Evolutionary conservation across 2,113 vertebrate species (phyloP).

Genomic region (Cynopterus brachyotis): DNA sequence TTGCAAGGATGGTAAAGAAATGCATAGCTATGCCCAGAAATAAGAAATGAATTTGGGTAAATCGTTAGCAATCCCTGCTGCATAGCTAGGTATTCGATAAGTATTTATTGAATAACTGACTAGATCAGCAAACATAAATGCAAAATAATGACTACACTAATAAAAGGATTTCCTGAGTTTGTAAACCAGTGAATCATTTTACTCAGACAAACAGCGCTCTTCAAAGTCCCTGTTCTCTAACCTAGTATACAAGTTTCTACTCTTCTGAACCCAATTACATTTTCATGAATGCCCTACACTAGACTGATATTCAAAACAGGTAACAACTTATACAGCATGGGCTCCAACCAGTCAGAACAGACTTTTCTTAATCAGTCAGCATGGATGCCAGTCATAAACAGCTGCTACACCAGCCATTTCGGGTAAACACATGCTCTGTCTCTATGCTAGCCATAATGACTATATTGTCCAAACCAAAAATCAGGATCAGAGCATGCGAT

Average conservation of each 20-base stretch:
- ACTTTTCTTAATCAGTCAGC: neutral
- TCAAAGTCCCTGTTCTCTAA: neutral
- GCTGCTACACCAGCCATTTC: neutral
- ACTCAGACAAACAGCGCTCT: neutral
- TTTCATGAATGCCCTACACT: neutral
- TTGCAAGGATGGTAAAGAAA: neutral
- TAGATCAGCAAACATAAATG: neutral
- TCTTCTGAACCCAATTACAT: neutral
- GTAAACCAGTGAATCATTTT: neutral
- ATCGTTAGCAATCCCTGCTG: neutral
- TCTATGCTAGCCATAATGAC: neutral
- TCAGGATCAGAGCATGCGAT: neutral
- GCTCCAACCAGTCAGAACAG: neutral
- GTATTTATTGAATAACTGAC: neutral
- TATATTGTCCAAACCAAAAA: neutral
- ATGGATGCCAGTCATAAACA: neutral
- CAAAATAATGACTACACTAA: neutral
- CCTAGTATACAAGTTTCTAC: neutral
- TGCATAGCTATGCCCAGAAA: neutral
- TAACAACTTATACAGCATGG: neutral
- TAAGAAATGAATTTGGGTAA: neutral
- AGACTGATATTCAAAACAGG: neutral
- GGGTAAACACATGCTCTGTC: neutral
- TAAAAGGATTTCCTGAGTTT: neutral
- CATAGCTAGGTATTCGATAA: neutral